Evolutionary conservation across 53 echinoderm and acorn worm species (phyloP).

Genomic region (Echinometra lucunter): DNA sequence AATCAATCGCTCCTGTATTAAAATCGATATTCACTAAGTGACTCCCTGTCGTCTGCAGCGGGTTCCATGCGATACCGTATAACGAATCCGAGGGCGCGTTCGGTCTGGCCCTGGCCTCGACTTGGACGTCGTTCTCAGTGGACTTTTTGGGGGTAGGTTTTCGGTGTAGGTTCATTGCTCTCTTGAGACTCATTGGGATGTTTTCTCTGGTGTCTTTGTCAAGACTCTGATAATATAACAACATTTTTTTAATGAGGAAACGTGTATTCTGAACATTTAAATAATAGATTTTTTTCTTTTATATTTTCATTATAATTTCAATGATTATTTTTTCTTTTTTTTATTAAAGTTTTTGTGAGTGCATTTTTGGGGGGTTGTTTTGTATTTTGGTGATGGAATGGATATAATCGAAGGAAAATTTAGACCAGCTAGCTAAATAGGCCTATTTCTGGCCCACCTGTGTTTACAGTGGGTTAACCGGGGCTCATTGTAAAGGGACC

Average conservation of each 20-base stretch:
- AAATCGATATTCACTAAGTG: constrained; percentile 74
- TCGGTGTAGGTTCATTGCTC: constrained; percentile 8
- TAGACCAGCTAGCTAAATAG: no score
- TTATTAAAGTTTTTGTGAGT: no score
- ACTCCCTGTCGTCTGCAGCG: constrained; percentile 70
- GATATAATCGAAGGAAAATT: no score
- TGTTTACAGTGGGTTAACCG: no score
- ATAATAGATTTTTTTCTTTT: no score
- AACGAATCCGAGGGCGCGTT: constrained; percentile 44
- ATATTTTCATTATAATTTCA: no score
- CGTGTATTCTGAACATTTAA: no score
- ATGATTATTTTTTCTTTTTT: no score
- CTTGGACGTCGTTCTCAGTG: neutral
- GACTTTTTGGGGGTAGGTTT: neutral
- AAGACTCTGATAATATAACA: neutral
- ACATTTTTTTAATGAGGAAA: neutral
- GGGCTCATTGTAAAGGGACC: no score
- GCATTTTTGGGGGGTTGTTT: no score
- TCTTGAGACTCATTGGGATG: constrained; percentile 39
- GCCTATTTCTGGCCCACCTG: no score
- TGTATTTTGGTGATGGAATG: no score
- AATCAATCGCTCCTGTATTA: constrained; percentile 67
- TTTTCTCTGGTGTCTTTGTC: constrained; percentile 8
- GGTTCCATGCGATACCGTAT: constrained; percentile 89
- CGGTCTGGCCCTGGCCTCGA: neutral